These are phyloP conservation scores for Pomatorhinus ruficollis DNA, from an alignment of 2,113 vertebrate species.

Conservation along the genomic window DNA sequence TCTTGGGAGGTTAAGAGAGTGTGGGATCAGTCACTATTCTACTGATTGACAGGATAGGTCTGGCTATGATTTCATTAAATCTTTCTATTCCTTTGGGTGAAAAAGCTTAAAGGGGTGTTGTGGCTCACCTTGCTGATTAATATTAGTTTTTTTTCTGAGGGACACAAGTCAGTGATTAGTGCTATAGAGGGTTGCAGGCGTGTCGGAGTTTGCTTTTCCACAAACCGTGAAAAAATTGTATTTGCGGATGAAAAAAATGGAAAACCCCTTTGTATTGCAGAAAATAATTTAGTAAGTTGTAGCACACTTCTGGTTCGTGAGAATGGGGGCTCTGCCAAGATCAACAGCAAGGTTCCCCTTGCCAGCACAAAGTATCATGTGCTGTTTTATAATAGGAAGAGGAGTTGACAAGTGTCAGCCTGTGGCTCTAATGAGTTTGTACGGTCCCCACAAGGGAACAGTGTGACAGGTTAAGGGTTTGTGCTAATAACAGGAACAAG, in stretches of 20 bases:
- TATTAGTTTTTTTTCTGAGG: not conserved
- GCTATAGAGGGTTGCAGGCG: not conserved
- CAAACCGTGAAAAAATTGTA: not conserved
- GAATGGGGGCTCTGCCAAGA: not conserved
- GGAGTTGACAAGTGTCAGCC: not conserved
- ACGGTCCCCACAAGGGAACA: not conserved
- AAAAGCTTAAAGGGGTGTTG: not conserved
- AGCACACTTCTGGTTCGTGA: not conserved
- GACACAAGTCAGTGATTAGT: not conserved
- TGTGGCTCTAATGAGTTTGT: not conserved
- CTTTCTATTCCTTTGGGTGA: not conserved
- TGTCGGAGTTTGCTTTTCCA: not conserved
- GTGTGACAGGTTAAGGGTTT: not conserved
- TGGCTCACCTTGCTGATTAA: not conserved
- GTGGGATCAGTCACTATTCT: not conserved
- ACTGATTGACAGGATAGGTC: not conserved
- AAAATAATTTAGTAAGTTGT: rapidly evolving
- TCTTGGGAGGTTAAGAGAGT: not conserved
- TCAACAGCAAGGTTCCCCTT: not conserved
- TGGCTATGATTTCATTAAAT: not conserved
- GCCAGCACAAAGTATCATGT: not conserved
- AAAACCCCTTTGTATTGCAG: not conserved
- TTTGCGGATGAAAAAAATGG: not conserved
- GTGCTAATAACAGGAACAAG: not conserved
- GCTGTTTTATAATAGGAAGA: not conserved